A percentile compares a stretch with the other conserved stretches of the same genome.
These are phyloP conservation scores for Turnix velox DNA, from an alignment of 2,113 vertebrate species.

Conservation along the genomic window DNA sequence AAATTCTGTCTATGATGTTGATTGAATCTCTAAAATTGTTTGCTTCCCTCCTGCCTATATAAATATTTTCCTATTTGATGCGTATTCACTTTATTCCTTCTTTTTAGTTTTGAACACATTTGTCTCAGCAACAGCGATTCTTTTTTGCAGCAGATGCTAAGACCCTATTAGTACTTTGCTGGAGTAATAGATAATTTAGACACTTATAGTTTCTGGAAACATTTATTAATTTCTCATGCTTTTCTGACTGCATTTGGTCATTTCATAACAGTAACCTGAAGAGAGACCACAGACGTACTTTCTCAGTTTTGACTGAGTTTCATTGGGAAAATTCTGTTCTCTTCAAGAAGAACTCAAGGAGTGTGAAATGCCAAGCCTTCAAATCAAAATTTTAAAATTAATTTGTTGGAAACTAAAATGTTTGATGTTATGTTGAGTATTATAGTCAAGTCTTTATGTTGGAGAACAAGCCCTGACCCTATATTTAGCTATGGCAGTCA, in stretches of 20 bases:
- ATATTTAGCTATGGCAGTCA: not conserved
- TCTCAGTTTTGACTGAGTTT: not conserved
- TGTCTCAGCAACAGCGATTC: not conserved
- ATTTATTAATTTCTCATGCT: not conserved
- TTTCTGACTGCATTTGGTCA: not conserved
- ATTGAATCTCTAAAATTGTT: not conserved
- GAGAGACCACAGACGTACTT: not conserved
- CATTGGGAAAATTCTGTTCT: not conserved
- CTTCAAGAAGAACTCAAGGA: not conserved
- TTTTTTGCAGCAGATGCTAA: not conserved
- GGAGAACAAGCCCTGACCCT: not conserved
- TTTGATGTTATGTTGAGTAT: not conserved
- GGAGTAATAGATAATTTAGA: not conserved
- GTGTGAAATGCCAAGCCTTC: not conserved
- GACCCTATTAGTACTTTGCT: not conserved
- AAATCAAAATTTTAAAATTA: not conserved
- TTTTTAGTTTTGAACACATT: not conserved
- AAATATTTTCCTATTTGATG: not conserved
- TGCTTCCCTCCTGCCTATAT: not conserved
- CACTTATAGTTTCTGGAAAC: not conserved
- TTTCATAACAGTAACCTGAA: not conserved
- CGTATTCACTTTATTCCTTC: not conserved
- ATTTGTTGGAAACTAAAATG: not conserved
- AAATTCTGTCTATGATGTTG: accelerated
- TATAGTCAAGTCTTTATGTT: not conserved